Percentiles rank a stretch among this genome's conserved stretches.
phyloP scores from a whole-genome alignment of 2,797 vertebrate species.

The Trachops cirrhosus region DNA sequence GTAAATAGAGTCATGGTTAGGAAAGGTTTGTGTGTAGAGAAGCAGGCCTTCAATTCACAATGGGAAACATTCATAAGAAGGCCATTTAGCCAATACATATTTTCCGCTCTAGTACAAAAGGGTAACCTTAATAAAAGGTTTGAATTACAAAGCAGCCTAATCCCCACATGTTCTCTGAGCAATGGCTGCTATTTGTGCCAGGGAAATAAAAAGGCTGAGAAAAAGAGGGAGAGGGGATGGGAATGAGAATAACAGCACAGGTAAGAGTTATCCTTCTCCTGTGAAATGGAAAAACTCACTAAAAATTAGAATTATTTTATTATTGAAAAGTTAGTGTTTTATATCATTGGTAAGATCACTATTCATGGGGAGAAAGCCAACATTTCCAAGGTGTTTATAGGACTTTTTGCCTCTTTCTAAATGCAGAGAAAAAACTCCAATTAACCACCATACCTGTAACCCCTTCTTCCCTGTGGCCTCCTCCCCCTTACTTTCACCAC shows the following conservation, averaged over 20 bases:
- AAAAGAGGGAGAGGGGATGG: slow-evolving; percentile 45
- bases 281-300: slow-evolving; percentile 59
- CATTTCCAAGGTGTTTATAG: slow-evolving; percentile 31
- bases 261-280: slow-evolving; percentile 58
- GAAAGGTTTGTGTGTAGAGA: neutral
- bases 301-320: slow-evolving; percentile 77
- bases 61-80: slow-evolving; percentile 69
- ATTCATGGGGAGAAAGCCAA: slow-evolving; percentile 47
- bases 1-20: slow-evolving; percentile 42
- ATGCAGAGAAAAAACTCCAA: neutral
- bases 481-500: slow-evolving; percentile 39
- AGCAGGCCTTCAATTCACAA: slow-evolving; percentile 33
- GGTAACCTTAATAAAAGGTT: slow-evolving; percentile 85
- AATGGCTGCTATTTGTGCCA: slow-evolving; percentile 86
- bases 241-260: slow-evolving; percentile 48
- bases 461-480: slow-evolving; percentile 31
- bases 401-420: slow-evolving; percentile 13
- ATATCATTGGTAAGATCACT: slow-evolving; percentile 64
- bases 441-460: slow-evolving; percentile 4
- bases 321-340: slow-evolving; percentile 70
- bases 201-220: slow-evolving; percentile 83
- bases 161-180: slow-evolving; percentile 80
- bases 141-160: slow-evolving; percentile 86
- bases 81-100: slow-evolving; percentile 82
- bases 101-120: slow-evolving; percentile 83